phyloP scores from a whole-genome alignment of 1,140 invertebrate genomes.

The Diachasmimorpha longicaudata region DNA sequence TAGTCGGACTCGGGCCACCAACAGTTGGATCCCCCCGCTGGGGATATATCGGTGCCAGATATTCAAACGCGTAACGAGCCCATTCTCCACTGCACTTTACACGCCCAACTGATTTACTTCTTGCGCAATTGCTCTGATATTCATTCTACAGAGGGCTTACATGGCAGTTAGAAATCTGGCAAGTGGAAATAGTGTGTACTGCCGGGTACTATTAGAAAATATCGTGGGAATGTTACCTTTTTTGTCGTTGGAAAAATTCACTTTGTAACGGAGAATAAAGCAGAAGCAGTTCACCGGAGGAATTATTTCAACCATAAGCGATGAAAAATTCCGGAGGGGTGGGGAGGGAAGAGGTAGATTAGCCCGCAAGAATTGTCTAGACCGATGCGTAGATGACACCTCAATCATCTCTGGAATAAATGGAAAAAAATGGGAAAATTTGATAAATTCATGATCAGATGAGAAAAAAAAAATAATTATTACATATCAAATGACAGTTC shows the following conservation, averaged over 20 bases:
- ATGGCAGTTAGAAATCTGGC: slow-evolving; percentile 11
- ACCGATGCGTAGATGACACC: no score
- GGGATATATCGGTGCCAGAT: background rate
- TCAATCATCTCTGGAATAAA: no score
- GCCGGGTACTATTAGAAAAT: background rate
- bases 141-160: slow-evolving; percentile 24
- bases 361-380: no score
- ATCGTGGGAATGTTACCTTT: slow-evolving; percentile 7
- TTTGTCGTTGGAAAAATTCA: background rate
- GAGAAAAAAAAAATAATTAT: no score
- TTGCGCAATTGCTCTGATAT: slow-evolving; percentile 34
- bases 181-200: slow-evolving; percentile 4
- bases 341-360: no score
- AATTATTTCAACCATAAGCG: background rate
- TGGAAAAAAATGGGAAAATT: no score
- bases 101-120: slow-evolving; percentile 33
- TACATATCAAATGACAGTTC: no score
- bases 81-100: slow-evolving; percentile 21
- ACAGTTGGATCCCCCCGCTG: background rate
- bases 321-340: no score
- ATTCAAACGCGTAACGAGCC: slow-evolving; percentile 18
- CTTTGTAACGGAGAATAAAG: background rate
- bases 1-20: background rate
- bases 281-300: background rate
- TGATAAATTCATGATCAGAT: no score